Evolutionary conservation across 2,888 invertebrate genomes (phyloP), one percentile per base, ranked within the genome.

Genomic region (Pseudoips prasinana): DNA sequence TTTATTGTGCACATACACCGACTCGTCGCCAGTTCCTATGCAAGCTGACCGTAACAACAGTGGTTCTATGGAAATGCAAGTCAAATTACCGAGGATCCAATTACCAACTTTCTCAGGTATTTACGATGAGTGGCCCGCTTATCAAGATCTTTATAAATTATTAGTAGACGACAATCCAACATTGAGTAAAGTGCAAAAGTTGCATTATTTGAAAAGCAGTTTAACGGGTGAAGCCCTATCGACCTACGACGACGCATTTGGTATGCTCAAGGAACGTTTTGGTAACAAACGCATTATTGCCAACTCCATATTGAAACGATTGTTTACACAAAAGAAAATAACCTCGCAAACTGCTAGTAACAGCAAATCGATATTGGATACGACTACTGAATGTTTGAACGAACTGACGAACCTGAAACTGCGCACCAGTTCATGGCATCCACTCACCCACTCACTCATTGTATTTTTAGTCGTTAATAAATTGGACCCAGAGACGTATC

Each of bases 231-330:
- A 18, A 6, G 18, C 18, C 18, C 4, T 5, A 6, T 5, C 4
- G 4, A 18, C 3, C 6, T 18, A 18, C 6, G 18, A 18, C 3
- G 4, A 18, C 3, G 18, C 18, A 18, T 18, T 3, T 3, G 6
- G 18, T 18, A 6, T 18, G 3, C 18, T 18, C 18, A 18, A 18
- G 6, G 3, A 17, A 9, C 17, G 30, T 8, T 30, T 18, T 23
- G 24, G 30, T 10, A 30, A 24, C 8, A 30, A 30, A 24, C 8
- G 30, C 7, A 17, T 24, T 6, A 30, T 30, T 8, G 19, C 10
- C 18, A 14, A 29, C 7, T 29, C 29, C 7, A 8, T 29, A 8
- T 22, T 29, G 5, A 7, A 29, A 8, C 10, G 10, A 11, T 11
- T 29, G 22, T 14, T 22, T 17, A 22, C 1, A 11, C 22, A 22